Evolutionary conservation across 2,113 vertebrate genomes (phyloP), one percentile per base, ranked within the genome.

Genomic region (Periophthalmodon schlosseri): DNA sequence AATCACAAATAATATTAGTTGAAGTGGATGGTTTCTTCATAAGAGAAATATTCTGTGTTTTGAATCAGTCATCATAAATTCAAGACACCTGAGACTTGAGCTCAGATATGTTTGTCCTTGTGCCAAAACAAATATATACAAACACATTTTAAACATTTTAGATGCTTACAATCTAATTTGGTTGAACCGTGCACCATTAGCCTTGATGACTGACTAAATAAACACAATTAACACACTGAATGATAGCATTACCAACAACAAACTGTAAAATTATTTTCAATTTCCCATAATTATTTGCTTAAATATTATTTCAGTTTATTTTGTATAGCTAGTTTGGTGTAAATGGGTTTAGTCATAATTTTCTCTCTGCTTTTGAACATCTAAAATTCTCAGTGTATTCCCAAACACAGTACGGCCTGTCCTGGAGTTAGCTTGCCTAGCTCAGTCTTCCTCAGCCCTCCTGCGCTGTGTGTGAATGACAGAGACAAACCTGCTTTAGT

Each of bases 401-500:
- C 52, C 20, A 1, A 20, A 56, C 52, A 56, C 3, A 56, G 52
- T 56, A 10, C 7, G 52, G 10, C 52, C n/a, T 65, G 34, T 18
- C 16, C 16, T 64, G 5, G 2, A n/a, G 65, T 44, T 23, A 11
- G 7, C 36, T 28, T 15, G 57, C 52, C 52, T 56, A 7, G 18
- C 23, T 63, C 60, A 3, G 60, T 34, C 39, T 66, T 28, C 72
- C 39, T 14, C 39, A 56, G 70, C 12, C 24, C 72, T 77, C 36
- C 67, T 72, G 36, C 78, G 77, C 66, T 67, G 81, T 67, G 72
- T 49, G 74, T 69, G 70, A 75, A 63, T 80, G 77, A 87, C 63
- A 0, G 72, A 86, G 77, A 84, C 70, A 76, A 80, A 84, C 76
- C 66, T 0, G 57, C 69, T 76, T 68, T 68, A 71, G 77, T 77